Evolutionary conservation across 2,797 vertebrate species (phyloP), one percentile per base, ranked within the genome.

Genomic region (Microctenopoma stevenorrisi): DNA sequence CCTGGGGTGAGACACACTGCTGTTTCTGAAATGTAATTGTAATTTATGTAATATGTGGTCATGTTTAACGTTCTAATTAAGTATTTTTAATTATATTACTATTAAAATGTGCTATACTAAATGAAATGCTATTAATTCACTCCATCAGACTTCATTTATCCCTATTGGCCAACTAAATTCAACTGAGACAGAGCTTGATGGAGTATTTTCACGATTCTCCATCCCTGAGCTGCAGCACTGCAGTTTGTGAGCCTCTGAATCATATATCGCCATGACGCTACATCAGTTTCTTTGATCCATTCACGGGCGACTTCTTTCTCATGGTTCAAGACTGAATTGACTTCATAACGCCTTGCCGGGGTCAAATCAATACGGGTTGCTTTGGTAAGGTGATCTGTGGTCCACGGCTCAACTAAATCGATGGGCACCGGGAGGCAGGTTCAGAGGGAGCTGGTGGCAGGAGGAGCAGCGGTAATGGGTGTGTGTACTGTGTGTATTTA

Each of bases 311-410:
- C 71, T 48, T 62, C 43, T 64, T 74, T 74, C 81, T 72, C 14
- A 72, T 44, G 67, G 73, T 62, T 73, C 71, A 63, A 55, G 35
- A 42, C 44, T 63, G 76, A 73, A 74, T 64, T 68, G 76, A 78
- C 72, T 80, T 60, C 43, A 64, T 64, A 65, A 52, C 67, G 33
- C 12, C 60, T 7, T 15, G 7, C 26, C 56, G 9, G 43, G 61
- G 3, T 35, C 46, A 8, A 13, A 84, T 86, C 85, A 69, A 84
- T 84, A 59, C 3, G 0, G 22, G 74, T 33, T 37, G 74, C 76
- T 68, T 22, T 56, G 55, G 33, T 69, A 14, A 68, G 64, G n/a
- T 7, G 44, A 15, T 53, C 75, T 76, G 44, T 78, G 79, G 78
- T 68, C 79, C 51, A n/a, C 50, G 56, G 68, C 64, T 61, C 52